Base-by-base conservation (phyloP, 2,113 vertebrate genomes). In the Heliornis fulica region DNA sequence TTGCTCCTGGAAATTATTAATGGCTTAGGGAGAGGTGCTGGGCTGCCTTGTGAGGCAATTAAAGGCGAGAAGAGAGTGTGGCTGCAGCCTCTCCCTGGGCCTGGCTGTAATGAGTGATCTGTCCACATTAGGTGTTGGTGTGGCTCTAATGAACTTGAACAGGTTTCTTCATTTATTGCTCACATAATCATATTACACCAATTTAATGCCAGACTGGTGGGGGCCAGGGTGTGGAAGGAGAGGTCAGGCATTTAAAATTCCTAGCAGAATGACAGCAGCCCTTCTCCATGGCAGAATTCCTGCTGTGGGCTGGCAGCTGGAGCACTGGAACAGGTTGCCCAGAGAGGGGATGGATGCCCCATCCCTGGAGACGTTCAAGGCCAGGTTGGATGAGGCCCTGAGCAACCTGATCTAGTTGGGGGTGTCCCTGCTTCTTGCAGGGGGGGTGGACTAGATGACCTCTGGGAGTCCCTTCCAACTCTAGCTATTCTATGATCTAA, bases 21-120 rank as follows among this genome's bases (percentile, higher is more conserved):
- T 91, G 92, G 88, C 94, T 95, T 14, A 7, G 90, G 41, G 68
- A 51, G 88, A 93, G 87, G 61, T 31, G 96, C 95, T 84, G 97
- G 92, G 46, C 94, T 88, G 96, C 89, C 95, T 93, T n/a, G 45
- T 94, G 88, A 96, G 93, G 94, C 95, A 97, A 89, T 96, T 96
- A 96, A 77, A 87, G 84, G 93, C 13, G 54, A 76, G 83, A 15
- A 32, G 70, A 89, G 85, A 72, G 87, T 2, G 46, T 60, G 92
- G 93, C 93, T 66, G 80, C 51, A 28, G 92, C 18, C 20, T 90
- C 94, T 87, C 89, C n/a, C 53, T 11, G 63, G 84, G 85, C 72
- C 72, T 2, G 51, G 65, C 82, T 34, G 54, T 94, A 96, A 96
- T 64, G 95, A 97, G 95, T 38, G 86, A 89, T 93, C 91, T 82